Conservation (phyloP, 2,888 invertebrate species). For the Gastrophysa polygoni region DNA sequence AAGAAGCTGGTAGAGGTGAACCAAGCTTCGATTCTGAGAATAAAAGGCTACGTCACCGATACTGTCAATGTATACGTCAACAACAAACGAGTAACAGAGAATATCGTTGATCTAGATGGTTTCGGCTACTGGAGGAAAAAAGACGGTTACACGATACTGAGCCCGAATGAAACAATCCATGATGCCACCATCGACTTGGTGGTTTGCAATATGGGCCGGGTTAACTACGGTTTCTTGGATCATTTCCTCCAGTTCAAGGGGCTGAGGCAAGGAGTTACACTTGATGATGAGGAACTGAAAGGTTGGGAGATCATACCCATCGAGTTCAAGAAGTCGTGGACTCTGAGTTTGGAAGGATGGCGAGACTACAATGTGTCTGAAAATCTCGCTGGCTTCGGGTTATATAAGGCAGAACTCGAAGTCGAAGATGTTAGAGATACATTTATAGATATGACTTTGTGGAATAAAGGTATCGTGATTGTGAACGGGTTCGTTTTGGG, state of each 20-base stretch:
- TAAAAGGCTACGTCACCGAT: constrained; percentile 58
- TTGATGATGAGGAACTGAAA: constrained; percentile 27
- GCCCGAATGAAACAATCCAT: constrained; percentile 25
- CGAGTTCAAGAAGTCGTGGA: constrained; percentile 47
- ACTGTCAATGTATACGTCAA: constrained; percentile 60
- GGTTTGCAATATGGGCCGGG: constrained; percentile 81
- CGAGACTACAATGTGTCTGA: constrained; percentile 20
- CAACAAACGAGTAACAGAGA: constrained; percentile 51
- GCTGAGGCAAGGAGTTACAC: constrained; percentile 53
- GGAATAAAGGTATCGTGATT: constrained; percentile 86
- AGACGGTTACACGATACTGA: constrained; percentile 43
- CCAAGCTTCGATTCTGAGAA: constrained; percentile 45
- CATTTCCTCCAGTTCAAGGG: constrained; percentile 56
- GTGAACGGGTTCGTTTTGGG: constrained; percentile 87
- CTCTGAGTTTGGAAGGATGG: constrained; percentile 49
- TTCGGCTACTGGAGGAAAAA: constrained; percentile 58
- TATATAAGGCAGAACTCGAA: constrained; percentile 25
- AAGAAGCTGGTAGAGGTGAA: constrained; percentile 45
- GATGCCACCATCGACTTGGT: constrained; percentile 57
- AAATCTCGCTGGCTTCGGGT: constrained; percentile 32
- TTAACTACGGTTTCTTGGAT: constrained; percentile 61
- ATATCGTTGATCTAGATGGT: constrained; percentile 45
- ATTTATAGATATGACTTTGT: constrained; percentile 52
- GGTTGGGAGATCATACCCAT: constrained; percentile 33
- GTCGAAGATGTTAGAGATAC: constrained; percentile 26